Base-by-base conservation (phyloP, 2,888 invertebrate species). In the Temnothorax ravouxi region DNA sequence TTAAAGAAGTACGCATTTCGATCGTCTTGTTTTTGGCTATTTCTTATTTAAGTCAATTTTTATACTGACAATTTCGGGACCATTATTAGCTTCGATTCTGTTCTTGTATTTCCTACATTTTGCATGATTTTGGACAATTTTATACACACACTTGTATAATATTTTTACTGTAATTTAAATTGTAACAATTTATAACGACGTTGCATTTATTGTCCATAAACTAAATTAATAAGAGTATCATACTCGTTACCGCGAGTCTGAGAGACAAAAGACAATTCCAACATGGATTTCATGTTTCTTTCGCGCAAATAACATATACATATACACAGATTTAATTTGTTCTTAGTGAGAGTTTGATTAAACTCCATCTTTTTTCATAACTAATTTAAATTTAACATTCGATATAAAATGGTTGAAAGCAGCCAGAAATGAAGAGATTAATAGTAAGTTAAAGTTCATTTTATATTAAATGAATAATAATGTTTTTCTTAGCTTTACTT, bases 51-150 rank as follows among this genome's bases (percentile, higher is more conserved):
- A 83, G 83, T 87, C 62, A 77, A 86, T 67, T 83, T 71, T 88
- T 83, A 88, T 86, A 85, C 83, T 84, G 80, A 89, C 84, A 86
- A 85, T 89, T 91, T 88, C 76, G 90, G 91, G 91, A 91, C 91
- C 91, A 89, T 91, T 84, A 85, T 61, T 83, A 74, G 62, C 80
- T 87, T 54, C 87, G 56, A 84, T 80, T 88, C 87, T 76, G 86
- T 67, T 80, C 74, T 54, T 66, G 61, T 81, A 75, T 50, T 84
- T 84, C 84, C 41, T 88, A 82, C 72, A 71, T 72, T 86, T 67
- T 66, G 67, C 76, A 71, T 85, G 76, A 71, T 64, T 67, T 85
- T 74, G 83, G 54, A 83, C 71, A 76, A 72, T 47, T 75, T 82
- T 67, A 84, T 80, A 81, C 84, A 83, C 69, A 72, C 34, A 84